Evolutionary conservation across 2,888 invertebrate genomes (phyloP).

Genomic region (Steinernema carpocapsae): DNA sequence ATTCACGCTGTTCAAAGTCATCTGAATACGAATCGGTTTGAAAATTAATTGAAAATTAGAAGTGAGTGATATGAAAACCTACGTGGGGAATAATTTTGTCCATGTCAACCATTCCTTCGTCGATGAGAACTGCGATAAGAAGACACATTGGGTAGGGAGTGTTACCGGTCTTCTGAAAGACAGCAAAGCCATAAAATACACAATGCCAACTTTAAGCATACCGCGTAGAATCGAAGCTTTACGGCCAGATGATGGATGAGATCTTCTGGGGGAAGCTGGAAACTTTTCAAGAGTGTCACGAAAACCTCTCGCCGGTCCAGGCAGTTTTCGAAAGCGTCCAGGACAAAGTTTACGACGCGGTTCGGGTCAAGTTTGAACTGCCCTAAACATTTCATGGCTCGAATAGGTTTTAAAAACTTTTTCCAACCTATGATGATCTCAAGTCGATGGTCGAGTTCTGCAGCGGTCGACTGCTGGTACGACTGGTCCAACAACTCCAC

Average conservation of each 20-base stretch:
- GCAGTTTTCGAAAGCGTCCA: slow-evolving; percentile 88
- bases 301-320: slow-evolving; percentile 70
- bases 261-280: slow-evolving; percentile 85
- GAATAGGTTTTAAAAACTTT: no score
- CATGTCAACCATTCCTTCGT: slow-evolving; percentile 83
- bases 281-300: slow-evolving; percentile 69
- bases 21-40: slow-evolving; percentile 72
- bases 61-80: slow-evolving; percentile 71
- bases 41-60: no score
- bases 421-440: slow-evolving; percentile 11
- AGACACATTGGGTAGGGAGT: slow-evolving; percentile 78
- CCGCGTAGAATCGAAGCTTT: slow-evolving; percentile 78
- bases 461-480: slow-evolving; percentile 13
- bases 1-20: slow-evolving; percentile 83
- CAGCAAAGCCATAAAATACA: not conserved
- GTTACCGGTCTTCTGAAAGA: slow-evolving; percentile 37
- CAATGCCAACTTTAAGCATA: no score
- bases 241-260: slow-evolving; percentile 93
- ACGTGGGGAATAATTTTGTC: slow-evolving; percentile 91
- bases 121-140: slow-evolving; percentile 86
- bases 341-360: slow-evolving; percentile 80
- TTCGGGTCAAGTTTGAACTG: slow-evolving; percentile 99
- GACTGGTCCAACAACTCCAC: slow-evolving; percentile 56
- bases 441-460: slow-evolving; percentile 32
- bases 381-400: slow-evolving; percentile 74